Evolutionary conservation across 2,888 invertebrate species (phyloP).

Genomic region (Cryptophagus acutangulus): DNA sequence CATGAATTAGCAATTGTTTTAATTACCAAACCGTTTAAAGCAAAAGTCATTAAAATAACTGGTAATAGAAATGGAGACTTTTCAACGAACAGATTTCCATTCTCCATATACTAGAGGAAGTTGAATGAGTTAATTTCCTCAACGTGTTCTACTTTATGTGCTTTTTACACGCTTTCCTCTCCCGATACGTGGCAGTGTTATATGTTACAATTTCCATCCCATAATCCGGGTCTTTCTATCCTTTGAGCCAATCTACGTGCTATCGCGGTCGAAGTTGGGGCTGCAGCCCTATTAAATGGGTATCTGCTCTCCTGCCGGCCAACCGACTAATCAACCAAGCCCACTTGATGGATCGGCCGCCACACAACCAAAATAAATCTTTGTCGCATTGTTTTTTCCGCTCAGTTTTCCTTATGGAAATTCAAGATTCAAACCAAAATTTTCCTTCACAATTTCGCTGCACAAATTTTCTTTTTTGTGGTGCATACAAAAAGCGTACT

Average conservation of each 20-base stretch:
- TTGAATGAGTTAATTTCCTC: conserved; percentile 37
- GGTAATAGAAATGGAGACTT: conserved; percentile 24
- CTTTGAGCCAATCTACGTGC: conserved; percentile 32
- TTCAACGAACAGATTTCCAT: conserved; percentile 20
- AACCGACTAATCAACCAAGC: conserved; percentile 32
- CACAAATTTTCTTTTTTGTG: too few relatives aligned
- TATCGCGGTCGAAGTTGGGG: conserved; percentile 29
- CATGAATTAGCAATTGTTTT: conserved; percentile 1
- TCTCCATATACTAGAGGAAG: conserved; percentile 21
- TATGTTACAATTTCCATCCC: conserved; percentile 35
- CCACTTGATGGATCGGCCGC: conserved; percentile 35
- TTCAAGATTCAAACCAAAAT: too few relatives aligned
- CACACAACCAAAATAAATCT: conserved; percentile 21
- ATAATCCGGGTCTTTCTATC: conserved; percentile 32
- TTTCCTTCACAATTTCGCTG: too few relatives aligned
- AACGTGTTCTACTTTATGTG: conserved; percentile 32
- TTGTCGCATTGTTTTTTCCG: conserved; percentile 24
- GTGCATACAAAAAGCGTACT: too few relatives aligned
- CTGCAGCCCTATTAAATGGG: conserved; percentile 20
- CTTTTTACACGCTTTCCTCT: conserved; percentile 30
- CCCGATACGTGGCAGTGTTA: conserved; percentile 29
- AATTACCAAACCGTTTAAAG: conserved; percentile 8
- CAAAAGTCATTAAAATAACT: conserved; percentile 7
- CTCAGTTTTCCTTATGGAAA: conserved; percentile 18
- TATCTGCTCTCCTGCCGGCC: conserved; percentile 17